These are phyloP conservation scores for Pitangus sulphuratus DNA, from an alignment of 2,797 vertebrate species.

Conservation along the genomic window DNA sequence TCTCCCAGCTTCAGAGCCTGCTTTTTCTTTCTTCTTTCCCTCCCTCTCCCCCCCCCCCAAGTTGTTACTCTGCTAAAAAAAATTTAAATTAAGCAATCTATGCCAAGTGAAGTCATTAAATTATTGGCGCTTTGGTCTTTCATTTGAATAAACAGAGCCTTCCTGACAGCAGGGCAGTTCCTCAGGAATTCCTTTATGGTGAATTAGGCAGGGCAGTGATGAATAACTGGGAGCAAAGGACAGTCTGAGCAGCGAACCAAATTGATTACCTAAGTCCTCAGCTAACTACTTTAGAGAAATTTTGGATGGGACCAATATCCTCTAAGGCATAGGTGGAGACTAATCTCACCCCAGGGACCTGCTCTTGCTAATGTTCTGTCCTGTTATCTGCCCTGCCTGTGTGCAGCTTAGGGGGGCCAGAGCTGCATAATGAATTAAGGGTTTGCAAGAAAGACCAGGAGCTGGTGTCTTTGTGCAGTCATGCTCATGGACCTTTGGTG, in stretches of 20 bases:
- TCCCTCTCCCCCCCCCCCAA: rapidly evolving
- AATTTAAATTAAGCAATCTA: background rate
- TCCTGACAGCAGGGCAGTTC: constrained; percentile 68
- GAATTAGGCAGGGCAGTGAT: constrained; percentile 70
- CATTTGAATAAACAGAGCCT: constrained; percentile 44
- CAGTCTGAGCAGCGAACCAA: constrained; percentile 15
- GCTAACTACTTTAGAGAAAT: background rate
- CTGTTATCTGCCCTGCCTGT: background rate
- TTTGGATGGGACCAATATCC: background rate
- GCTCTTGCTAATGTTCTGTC: background rate
- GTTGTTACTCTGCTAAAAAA: background rate
- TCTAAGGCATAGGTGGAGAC: background rate
- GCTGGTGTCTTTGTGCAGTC: background rate
- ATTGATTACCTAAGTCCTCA: constrained; percentile 21
- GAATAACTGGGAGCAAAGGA: constrained; percentile 61
- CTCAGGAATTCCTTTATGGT: constrained; percentile 80
- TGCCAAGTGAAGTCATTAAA: constrained; percentile 24
- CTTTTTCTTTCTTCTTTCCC: background rate
- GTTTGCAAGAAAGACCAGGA: background rate
- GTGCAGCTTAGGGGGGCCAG: background rate
- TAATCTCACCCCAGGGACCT: background rate
- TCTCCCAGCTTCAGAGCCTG: background rate
- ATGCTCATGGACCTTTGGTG: rapidly evolving
- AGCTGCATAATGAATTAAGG: background rate
- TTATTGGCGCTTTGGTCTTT: constrained; percentile 32